Conservation (phyloP, 2,797 vertebrate genomes). For the Bucorvus abyssinicus region DNA sequence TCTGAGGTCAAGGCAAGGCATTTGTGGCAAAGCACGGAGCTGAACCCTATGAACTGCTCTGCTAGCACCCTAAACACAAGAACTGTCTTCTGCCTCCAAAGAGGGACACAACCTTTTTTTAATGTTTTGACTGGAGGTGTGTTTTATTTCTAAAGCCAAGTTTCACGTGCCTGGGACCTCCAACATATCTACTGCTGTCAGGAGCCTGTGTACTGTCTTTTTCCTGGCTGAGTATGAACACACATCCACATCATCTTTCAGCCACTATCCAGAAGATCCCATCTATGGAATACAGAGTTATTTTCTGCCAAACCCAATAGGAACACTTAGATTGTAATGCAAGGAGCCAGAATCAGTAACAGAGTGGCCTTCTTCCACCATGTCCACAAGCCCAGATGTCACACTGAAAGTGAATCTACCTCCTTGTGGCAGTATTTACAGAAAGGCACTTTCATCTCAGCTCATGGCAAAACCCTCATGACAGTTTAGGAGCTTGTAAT, state of each 20-base stretch:
- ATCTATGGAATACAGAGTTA: background rate
- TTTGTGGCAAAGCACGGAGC: background rate
- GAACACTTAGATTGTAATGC: background rate
- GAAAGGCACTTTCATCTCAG: background rate
- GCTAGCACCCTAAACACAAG: background rate
- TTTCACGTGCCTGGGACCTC: background rate
- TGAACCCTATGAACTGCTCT: background rate
- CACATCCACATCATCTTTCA: background rate
- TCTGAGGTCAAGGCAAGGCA: background rate
- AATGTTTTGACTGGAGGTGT: background rate
- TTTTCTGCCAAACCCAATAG: background rate
- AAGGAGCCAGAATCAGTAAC: background rate
- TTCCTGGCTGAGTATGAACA: background rate
- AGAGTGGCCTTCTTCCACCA: background rate
- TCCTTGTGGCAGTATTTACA: background rate
- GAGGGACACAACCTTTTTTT: background rate
- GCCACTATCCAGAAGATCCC: background rate
- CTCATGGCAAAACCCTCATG: conserved; percentile 17
- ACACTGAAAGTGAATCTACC: background rate
- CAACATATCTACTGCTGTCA: background rate
- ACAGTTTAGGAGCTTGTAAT: background rate
- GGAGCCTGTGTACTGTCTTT: background rate
- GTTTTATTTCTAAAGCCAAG: background rate
- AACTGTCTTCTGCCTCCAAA: background rate
- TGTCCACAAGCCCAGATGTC: background rate